These are phyloP conservation scores for Drosophila melanogaster DNA, from an alignment of 1,140 invertebrate species.

Conservation along the genomic window DNA sequence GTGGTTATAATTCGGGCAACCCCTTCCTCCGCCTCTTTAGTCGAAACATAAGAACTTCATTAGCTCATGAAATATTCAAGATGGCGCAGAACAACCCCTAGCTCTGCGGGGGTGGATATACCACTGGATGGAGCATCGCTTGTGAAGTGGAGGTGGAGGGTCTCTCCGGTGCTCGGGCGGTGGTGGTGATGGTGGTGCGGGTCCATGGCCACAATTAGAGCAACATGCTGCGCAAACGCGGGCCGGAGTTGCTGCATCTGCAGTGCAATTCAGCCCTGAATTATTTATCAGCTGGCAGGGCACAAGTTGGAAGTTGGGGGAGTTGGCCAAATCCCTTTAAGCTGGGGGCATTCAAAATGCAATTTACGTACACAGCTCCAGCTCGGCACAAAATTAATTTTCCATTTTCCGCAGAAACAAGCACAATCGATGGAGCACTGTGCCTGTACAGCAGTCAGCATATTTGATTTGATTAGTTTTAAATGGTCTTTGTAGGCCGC, in stretches of 20 bases:
- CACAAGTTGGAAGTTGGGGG: constrained; percentile 8
- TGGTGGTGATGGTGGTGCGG: constrained; percentile 23
- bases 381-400: constrained; percentile 70
- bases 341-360: constrained; percentile 74
- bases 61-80: constrained; percentile 83
- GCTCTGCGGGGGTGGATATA: constrained; percentile 17
- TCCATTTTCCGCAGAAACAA: constrained; percentile 72
- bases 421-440: constrained; percentile 30
- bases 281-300: constrained; percentile 51
- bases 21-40: constrained; percentile 25
- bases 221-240: constrained; percentile 78
- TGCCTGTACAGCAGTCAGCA: constrained; percentile 46
- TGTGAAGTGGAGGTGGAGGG: neutral
- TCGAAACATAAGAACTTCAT: constrained; percentile 76
- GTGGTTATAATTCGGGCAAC: constrained; percentile 49
- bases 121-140: constrained; percentile 13
- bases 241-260: constrained; percentile 24
- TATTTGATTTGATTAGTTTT: constrained; percentile 81
- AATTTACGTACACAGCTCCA: constrained; percentile 65
- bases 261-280: constrained; percentile 62
- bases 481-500: constrained; percentile 73
- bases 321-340: constrained; percentile 70
- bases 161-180: neutral
- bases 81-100: constrained; percentile 68
- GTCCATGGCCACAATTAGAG: constrained; percentile 71